These are phyloP conservation scores for Corella eumyota DNA, from an alignment of 23 tunicate genomes.

Conservation along the genomic window DNA sequence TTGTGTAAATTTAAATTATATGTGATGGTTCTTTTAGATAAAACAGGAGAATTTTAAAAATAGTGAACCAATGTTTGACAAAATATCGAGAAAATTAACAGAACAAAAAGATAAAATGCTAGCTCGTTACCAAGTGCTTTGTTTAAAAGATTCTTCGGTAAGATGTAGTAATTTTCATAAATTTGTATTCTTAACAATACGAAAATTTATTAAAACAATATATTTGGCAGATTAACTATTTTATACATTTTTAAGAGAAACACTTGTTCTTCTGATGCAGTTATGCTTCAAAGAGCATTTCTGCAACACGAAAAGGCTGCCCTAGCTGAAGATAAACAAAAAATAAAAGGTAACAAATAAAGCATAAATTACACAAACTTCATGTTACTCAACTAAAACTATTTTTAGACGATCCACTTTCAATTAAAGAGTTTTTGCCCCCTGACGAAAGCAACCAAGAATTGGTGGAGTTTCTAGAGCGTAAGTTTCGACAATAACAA, in stretches of 20 bases:
- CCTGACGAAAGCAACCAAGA: conserved; percentile 2
- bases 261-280: conserved; percentile 61
- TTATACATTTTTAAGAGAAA: conserved; percentile 27
- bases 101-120: conserved; percentile 21
- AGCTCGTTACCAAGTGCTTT: conserved; percentile 53
- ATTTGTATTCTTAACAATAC: background rate
- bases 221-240: too few species aligned
- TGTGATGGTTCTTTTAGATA: conserved; percentile 14
- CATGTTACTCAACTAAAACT: background rate
- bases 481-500: conserved; percentile 2
- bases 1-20: background rate
- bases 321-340: conserved; percentile 37
- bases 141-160: conserved; percentile 53
- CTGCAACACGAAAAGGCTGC: conserved; percentile 53
- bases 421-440: conserved; percentile 1
- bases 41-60: conserved; percentile 25
- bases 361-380: background rate
- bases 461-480: background rate
- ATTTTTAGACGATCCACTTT: conserved; percentile 14
- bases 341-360: conserved; percentile 28
- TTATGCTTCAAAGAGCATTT: conserved; percentile 66
- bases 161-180: background rate
- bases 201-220: background rate
- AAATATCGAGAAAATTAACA: conserved; percentile 18
- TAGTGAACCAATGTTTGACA: conserved; percentile 55